These are phyloP conservation scores for Drosophila takahashii DNA, from an alignment of 1,140 invertebrate genomes.

Conservation along the genomic window DNA sequence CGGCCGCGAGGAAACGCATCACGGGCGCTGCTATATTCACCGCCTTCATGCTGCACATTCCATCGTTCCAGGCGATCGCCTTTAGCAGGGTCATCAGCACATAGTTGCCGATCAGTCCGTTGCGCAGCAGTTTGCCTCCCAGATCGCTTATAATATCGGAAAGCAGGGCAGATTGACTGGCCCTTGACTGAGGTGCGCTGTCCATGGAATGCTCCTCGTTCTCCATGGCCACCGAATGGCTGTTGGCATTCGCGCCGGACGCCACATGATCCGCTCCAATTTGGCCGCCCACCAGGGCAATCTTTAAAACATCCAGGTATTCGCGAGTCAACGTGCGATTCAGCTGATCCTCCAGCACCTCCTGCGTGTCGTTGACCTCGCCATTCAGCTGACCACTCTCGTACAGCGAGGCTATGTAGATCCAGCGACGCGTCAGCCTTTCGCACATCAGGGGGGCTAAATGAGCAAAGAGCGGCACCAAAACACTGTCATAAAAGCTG, in stretches of 20 bases:
- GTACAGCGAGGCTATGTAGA: conserved; percentile 90
- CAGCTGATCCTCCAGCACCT: conserved; percentile 95
- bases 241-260: conserved; percentile 62
- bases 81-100: conserved; percentile 88
- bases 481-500: conserved; percentile 89
- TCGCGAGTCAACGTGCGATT: conserved; percentile 94
- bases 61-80: conserved; percentile 94
- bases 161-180: conserved; percentile 85
- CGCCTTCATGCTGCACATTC: conserved; percentile 91
- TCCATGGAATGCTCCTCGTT: conserved; percentile 89
- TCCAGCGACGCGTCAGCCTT: conserved; percentile 91
- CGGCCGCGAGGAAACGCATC: conserved; percentile 87
- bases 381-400: conserved; percentile 92
- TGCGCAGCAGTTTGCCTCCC: conserved; percentile 88
- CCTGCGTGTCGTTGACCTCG: conserved; percentile 92
- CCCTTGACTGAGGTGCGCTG: conserved; percentile 86
- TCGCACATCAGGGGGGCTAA: conserved; percentile 92
- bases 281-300: conserved; percentile 86
- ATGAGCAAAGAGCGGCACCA: conserved; percentile 91
- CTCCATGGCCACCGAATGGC: conserved; percentile 87
- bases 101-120: conserved; percentile 88
- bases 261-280: conserved; percentile 73
- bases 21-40: conserved; percentile 89
- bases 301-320: conserved; percentile 93
- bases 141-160: conserved; percentile 90